phyloP scores from a whole-genome alignment of 2,888 invertebrate species.

The Stenolophus ochropezus region DNA sequence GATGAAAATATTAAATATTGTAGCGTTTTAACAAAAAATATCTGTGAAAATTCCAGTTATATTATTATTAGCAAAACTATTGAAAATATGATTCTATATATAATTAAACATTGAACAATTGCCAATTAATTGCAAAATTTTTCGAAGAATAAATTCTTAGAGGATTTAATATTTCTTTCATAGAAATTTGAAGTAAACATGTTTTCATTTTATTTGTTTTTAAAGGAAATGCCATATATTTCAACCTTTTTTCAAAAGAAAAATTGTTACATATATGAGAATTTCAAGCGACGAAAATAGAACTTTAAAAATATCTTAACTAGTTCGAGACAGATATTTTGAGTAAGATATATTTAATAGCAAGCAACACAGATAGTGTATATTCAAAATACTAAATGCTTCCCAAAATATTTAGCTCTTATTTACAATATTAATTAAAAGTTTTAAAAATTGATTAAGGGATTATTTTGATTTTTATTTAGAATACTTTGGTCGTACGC shows the following conservation, averaged over 20 bases:
- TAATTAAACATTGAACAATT: slow-evolving; percentile 19
- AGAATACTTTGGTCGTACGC: background rate
- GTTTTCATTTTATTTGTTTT: too few relatives aligned
- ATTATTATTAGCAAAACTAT: background rate
- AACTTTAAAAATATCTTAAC: slow-evolving; percentile 3
- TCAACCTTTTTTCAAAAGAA: background rate
- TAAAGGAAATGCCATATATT: background rate
- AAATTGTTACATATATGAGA: background rate
- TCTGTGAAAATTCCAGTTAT: too few relatives aligned
- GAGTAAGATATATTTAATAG: slow-evolving; percentile 7
- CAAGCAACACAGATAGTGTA: background rate
- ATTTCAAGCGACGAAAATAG: background rate
- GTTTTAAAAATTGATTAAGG: background rate
- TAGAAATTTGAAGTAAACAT: background rate
- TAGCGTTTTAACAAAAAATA: background rate
- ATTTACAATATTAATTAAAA: background rate
- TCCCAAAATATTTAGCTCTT: slow-evolving; percentile 27
- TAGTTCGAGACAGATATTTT: background rate
- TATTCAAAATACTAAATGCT: slow-evolving; percentile 22
- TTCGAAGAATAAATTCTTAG: background rate
- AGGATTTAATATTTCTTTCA: background rate
- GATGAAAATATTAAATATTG: background rate
- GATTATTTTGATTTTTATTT: background rate
- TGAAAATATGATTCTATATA: background rate
- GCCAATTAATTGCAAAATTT: slow-evolving; percentile 6